A percentile compares a stretch with the other conserved stretches of the same genome.
phyloP scores from a whole-genome alignment of 2,888 invertebrate species.

The Noctua comes region DNA sequence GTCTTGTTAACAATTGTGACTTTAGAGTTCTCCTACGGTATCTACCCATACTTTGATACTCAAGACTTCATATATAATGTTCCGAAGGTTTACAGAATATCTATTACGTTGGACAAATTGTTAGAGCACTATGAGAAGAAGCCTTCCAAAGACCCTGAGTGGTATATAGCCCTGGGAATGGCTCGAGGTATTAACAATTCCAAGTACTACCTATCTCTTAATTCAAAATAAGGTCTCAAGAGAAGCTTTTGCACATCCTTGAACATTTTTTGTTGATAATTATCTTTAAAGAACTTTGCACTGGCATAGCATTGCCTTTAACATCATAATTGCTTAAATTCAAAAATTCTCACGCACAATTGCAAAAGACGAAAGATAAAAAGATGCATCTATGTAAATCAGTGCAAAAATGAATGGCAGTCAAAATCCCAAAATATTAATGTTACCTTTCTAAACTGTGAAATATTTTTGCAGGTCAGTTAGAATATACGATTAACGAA shows the following conservation, averaged over 20 bases:
- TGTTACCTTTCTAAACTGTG: constrained; percentile 3
- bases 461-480: constrained; percentile 76
- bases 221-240: neutral
- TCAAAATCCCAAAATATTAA: constrained; percentile 2
- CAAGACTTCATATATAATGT: constrained; percentile 88
- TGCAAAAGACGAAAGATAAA: constrained; percentile 4
- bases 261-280: neutral
- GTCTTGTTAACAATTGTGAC: constrained; percentile 71
- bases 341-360: constrained; percentile 28
- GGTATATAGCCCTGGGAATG: constrained; percentile 83
- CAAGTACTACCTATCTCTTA: neutral
- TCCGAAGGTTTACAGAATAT: constrained; percentile 87
- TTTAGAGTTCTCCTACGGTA: constrained; percentile 69
- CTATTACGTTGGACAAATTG: constrained; percentile 84
- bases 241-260: constrained; percentile 1
- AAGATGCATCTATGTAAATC: constrained; percentile 39
- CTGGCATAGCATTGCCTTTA: neutral
- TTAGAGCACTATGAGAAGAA: constrained; percentile 85
- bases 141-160: constrained; percentile 88
- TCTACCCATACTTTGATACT: constrained; percentile 88
- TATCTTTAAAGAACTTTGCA: constrained; percentile 15
- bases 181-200: constrained; percentile 79
- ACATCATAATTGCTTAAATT: constrained; percentile 17
- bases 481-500: constrained; percentile 87
- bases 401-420: constrained; percentile 14